These are phyloP conservation scores for Malurus alboscapulatus DNA, from an alignment of 2,113 vertebrate genomes.

Conservation along the genomic window DNA sequence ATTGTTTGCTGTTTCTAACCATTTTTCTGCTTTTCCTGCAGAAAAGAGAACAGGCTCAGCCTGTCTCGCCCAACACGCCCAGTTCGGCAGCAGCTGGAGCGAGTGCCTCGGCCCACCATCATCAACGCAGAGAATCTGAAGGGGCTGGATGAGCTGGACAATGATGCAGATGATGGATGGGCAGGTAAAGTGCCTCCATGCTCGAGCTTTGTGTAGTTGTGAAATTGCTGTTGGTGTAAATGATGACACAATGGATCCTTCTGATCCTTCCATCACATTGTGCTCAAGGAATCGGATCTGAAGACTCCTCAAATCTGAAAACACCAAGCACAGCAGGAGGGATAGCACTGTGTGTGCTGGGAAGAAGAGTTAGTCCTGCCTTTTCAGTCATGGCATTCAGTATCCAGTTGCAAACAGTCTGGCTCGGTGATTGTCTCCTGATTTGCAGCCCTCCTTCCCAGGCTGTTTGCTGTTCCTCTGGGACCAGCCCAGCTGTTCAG, in stretches of 20 bases:
- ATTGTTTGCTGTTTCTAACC: not conserved
- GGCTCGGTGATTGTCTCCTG: not conserved
- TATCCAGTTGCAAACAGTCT: not conserved
- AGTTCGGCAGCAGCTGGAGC: slow-evolving; percentile 81
- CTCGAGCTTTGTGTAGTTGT: not conserved
- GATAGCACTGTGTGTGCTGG: not conserved
- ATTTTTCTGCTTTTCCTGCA: not conserved
- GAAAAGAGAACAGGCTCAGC: slow-evolving; percentile 83
- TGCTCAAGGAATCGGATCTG: slow-evolving; percentile 41
- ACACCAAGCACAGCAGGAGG: not conserved
- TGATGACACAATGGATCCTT: slow-evolving; percentile 68
- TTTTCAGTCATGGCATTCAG: not conserved
- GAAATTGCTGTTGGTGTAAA: slow-evolving; percentile 31
- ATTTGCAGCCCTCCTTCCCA: not conserved
- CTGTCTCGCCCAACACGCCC: slow-evolving; percentile 80
- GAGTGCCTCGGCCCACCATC: slow-evolving; percentile 86
- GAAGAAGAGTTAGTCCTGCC: not conserved
- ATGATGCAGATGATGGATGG: slow-evolving; percentile 95
- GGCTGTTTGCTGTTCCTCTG: not conserved
- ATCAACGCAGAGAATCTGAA: slow-evolving; percentile 96
- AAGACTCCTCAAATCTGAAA: slow-evolving; percentile 61
- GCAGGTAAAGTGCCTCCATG: slow-evolving; percentile 78
- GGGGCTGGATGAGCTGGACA: slow-evolving; percentile 93
- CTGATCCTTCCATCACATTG: slow-evolving; percentile 50
- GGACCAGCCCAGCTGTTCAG: not conserved